Evolutionary conservation across 2,888 invertebrate genomes (phyloP).

Genomic region (Acrobasis consociella): DNA sequence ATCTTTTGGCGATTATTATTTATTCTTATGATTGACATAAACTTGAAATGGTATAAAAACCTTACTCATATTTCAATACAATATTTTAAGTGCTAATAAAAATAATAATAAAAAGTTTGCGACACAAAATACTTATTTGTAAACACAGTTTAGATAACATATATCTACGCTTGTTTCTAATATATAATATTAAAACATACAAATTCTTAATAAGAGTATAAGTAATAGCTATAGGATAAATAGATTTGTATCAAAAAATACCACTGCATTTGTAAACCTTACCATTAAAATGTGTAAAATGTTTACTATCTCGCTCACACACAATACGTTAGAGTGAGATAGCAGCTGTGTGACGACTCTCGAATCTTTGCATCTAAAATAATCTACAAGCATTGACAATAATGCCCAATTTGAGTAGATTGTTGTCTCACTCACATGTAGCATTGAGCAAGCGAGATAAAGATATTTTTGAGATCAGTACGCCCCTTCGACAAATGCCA

Average conservation of each 20-base stretch:
- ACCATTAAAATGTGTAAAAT: conserved; percentile 3
- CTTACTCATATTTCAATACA: not conserved
- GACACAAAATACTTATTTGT: conserved; percentile 5
- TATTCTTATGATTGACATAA: too few species aligned
- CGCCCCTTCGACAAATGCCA: not conserved
- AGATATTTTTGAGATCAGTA: not conserved
- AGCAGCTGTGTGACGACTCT: not conserved
- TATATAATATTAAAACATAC: conserved; percentile 17
- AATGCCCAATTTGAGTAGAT: not conserved
- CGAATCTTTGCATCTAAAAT: too few species aligned
- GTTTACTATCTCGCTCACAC: not conserved
- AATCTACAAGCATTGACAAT: too few species aligned
- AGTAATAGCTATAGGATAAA: conserved; percentile 11
- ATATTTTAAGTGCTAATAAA: not conserved
- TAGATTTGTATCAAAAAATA: conserved; percentile 15
- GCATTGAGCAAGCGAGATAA: not conserved
- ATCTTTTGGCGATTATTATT: too few species aligned
- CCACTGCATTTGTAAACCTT: not conserved
- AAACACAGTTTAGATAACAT: not conserved
- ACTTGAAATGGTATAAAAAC: not conserved
- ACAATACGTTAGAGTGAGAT: not conserved
- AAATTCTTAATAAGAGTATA: conserved; percentile 5
- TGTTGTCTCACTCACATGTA: not conserved
- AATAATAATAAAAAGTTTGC: not conserved
- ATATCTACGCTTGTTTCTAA: not conserved